phyloP scores from a whole-genome alignment of 1,140 invertebrate genomes.

The Drosophila kanapiae region DNA sequence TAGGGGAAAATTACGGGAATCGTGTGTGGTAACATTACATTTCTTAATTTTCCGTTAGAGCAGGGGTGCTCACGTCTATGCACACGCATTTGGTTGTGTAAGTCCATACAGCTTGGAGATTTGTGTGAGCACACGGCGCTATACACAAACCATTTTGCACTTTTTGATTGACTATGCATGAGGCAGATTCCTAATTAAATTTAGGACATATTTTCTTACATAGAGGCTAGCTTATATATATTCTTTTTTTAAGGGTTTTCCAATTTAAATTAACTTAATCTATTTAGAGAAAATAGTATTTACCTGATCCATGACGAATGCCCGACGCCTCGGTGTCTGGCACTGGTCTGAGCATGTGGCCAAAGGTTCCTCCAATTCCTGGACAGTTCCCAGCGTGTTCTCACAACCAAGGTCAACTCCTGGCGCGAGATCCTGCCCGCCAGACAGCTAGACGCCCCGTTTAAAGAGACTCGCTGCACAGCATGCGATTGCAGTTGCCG shows the following conservation, averaged over 20 bases:
- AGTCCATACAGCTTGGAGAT: too few relatives aligned
- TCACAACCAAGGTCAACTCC: slow-evolving; percentile 51
- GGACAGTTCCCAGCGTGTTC: slow-evolving; percentile 24
- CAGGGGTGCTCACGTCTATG: too few relatives aligned
- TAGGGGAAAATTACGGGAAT: neutral
- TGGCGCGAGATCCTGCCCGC: slow-evolving; percentile 40
- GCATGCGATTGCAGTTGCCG: slow-evolving; percentile 51
- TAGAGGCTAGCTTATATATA: too few relatives aligned
- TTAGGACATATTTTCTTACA: too few relatives aligned
- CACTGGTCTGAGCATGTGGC: neutral
- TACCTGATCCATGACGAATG: slow-evolving; percentile 20
- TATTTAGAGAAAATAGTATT: too few relatives aligned
- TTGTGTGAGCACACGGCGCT: too few relatives aligned
- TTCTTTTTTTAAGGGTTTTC: too few relatives aligned
- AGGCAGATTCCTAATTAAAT: too few relatives aligned
- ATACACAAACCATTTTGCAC: too few relatives aligned
- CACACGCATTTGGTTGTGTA: too few relatives aligned
- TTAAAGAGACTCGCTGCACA: slow-evolving; percentile 55
- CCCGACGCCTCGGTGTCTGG: slow-evolving; percentile 34
- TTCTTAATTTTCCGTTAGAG: neutral
- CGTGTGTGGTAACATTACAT: slow-evolving; percentile 4
- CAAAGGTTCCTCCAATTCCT: slow-evolving; percentile 7
- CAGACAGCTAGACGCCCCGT: slow-evolving; percentile 70
- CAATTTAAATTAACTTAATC: too few relatives aligned
- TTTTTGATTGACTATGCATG: too few relatives aligned